These are phyloP conservation scores for Phyllostomus hastatus DNA, from an alignment of 2,113 vertebrate species.

Conservation along the genomic window DNA sequence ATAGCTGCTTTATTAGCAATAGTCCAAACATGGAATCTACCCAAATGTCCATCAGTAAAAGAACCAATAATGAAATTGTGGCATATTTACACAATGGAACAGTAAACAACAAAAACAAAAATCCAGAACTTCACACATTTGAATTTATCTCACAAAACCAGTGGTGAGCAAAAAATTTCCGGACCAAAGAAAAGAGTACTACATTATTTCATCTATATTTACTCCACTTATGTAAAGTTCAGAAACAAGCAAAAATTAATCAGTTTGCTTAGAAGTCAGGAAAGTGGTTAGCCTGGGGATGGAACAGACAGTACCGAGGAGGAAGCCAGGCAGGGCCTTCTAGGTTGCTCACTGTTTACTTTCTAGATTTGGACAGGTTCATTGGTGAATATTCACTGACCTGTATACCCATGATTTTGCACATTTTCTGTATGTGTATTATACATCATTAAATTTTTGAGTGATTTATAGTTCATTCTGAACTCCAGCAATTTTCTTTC, in stretches of 20 bases:
- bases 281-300: not conserved
- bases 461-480: constrained; percentile 74
- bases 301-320: not conserved
- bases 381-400: not conserved
- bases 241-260: not conserved
- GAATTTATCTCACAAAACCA: not conserved
- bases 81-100: not conserved
- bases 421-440: not conserved
- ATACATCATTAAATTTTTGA: constrained; percentile 70
- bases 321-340: not conserved
- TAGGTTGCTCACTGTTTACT: not conserved
- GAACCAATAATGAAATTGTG: not conserved
- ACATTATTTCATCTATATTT: not conserved
- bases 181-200: not conserved
- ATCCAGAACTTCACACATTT: not conserved
- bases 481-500: constrained; percentile 68
- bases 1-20: not conserved
- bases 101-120: not conserved
- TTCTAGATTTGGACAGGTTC: not conserved
- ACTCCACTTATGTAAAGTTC: not conserved
- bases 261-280: not conserved
- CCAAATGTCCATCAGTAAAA: not conserved
- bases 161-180: not conserved
- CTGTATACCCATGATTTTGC: not conserved
- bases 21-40: not conserved